Conservation (phyloP, 1,140 invertebrate species). For the Solen grandis region DNA sequence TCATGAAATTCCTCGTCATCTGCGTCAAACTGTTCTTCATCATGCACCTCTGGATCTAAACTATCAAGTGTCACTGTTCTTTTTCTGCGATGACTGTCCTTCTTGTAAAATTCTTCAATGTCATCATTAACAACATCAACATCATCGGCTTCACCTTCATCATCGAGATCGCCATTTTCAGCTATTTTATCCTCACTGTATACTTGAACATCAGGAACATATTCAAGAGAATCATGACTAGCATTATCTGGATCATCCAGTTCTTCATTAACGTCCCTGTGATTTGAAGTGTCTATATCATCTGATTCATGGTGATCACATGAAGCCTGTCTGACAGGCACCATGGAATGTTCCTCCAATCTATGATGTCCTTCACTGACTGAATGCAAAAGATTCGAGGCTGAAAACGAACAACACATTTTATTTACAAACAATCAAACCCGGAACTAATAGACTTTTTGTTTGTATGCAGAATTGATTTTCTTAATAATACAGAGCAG, state of each 20-base stretch:
- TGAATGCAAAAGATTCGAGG: too few species aligned
- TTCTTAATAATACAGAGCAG: too few species aligned
- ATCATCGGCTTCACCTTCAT: constrained; percentile 34
- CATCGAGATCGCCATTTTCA: constrained; percentile 14
- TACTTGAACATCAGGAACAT: constrained; percentile 11
- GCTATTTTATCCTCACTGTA: constrained; percentile 30
- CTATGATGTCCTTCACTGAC: too few species aligned
- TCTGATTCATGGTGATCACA: not conserved
- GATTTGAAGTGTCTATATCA: not conserved
- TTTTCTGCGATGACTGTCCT: not conserved
- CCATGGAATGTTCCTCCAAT: not conserved
- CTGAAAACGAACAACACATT: too few species aligned
- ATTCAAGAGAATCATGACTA: not conserved
- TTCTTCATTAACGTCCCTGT: not conserved
- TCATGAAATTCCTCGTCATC: constrained; percentile 48
- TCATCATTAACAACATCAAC: constrained; percentile 5
- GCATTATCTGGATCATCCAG: not conserved
- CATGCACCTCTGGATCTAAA: not conserved
- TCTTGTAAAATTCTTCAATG: not conserved
- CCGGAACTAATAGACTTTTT: too few species aligned
- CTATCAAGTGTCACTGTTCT: too few species aligned
- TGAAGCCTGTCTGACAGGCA: not conserved
- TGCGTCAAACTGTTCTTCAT: not conserved
- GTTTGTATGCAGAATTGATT: too few species aligned
- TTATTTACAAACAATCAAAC: too few species aligned